phyloP scores from a whole-genome alignment of 2,113 vertebrate species.

The Lonchura striata region DNA sequence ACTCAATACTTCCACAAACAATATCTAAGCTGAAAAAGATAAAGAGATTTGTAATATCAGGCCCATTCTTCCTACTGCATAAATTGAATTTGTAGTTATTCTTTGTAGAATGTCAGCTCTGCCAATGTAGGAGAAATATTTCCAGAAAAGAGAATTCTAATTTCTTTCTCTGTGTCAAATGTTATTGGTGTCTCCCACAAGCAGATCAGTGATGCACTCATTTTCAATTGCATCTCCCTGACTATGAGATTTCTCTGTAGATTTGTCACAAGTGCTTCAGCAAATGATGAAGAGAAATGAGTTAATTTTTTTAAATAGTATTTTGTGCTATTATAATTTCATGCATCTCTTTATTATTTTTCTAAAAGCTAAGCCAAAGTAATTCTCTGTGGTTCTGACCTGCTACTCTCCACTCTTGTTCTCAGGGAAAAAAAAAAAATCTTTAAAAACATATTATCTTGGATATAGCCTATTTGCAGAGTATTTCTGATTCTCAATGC shows the following conservation, averaged over 20 bases:
- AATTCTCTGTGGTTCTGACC: background rate
- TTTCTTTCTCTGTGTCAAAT: slow-evolving; percentile 6
- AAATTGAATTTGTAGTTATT: background rate
- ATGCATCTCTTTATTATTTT: background rate
- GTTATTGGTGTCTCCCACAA: background rate
- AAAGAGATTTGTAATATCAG: background rate
- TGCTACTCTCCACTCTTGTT: background rate
- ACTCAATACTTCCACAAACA: background rate
- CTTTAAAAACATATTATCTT: background rate
- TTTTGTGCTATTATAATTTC: background rate
- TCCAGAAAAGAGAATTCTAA: background rate
- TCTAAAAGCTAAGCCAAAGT: background rate
- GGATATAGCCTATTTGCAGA: background rate
- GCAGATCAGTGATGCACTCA: background rate
- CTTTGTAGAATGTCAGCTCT: background rate
- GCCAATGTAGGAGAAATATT: background rate
- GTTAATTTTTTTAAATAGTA: background rate
- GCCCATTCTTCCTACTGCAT: background rate
- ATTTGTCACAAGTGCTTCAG: background rate
- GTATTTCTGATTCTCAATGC: background rate
- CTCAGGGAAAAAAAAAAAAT: background rate
- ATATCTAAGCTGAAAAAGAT: background rate
- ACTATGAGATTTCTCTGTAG: background rate
- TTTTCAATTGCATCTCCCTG: background rate
- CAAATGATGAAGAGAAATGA: background rate